Percentiles rank a stretch among this genome's conserved stretches.
Conservation (phyloP, 2,888 invertebrate species). For the Caradrina clavipalpis region DNA sequence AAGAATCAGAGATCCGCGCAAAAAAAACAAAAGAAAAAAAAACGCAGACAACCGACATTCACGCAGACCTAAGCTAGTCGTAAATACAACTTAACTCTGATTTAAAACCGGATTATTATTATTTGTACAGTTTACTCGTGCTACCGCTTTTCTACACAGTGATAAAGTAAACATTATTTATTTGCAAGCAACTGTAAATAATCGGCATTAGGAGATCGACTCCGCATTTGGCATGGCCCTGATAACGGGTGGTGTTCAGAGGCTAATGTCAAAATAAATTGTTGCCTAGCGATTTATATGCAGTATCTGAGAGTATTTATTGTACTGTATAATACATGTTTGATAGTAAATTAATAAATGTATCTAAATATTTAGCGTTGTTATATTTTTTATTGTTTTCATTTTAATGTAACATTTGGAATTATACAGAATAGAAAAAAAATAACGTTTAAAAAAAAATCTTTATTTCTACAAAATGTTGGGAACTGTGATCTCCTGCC, state of each 20-base stretch:
- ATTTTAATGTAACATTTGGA: too few relatives aligned
- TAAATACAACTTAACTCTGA: conserved; percentile 76
- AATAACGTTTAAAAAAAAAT: too few relatives aligned
- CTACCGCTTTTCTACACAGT: conserved; percentile 70
- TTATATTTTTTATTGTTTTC: background rate
- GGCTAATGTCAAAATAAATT: conserved; percentile 59
- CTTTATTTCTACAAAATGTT: too few relatives aligned
- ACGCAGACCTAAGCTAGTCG: conserved; percentile 27
- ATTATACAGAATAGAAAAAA: too few relatives aligned
- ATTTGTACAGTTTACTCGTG: conserved; percentile 57
- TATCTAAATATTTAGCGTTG: too few relatives aligned
- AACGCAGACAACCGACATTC: too few relatives aligned
- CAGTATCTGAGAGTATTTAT: conserved; percentile 35
- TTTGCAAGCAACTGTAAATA: conserved; percentile 64
- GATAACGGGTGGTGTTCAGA: conserved; percentile 44
- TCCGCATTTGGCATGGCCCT: conserved; percentile 43
- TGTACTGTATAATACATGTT: conserved; percentile 30
- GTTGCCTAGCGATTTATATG: conserved; percentile 40
- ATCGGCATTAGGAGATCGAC: conserved; percentile 59
- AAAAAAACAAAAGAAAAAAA: too few relatives aligned
- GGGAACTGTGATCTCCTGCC: too few relatives aligned
- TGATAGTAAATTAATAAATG: conserved; percentile 10
- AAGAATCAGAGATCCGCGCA: too few relatives aligned
- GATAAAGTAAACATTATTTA: conserved; percentile 63
- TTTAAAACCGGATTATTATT: conserved; percentile 73